These are phyloP conservation scores for Lophius piscatorius DNA, from an alignment of 2,113 vertebrate species.

Conservation along the genomic window DNA sequence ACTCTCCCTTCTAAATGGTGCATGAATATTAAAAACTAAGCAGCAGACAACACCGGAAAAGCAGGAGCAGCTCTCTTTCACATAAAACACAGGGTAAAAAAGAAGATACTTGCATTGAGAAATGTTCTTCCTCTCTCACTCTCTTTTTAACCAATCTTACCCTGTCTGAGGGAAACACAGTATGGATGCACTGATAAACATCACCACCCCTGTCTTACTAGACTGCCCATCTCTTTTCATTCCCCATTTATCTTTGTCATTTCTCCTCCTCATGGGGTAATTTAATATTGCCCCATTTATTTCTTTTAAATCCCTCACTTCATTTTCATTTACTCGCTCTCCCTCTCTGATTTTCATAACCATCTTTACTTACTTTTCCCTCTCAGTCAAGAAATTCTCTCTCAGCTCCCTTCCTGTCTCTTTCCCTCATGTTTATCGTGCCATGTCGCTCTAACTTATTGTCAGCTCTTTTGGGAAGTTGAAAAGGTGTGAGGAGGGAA, in stretches of 20 bases:
- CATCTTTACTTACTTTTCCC: conserved; percentile 40
- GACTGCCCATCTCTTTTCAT: conserved; percentile 39
- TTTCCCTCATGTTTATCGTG: conserved; percentile 67
- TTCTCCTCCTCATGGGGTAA: conserved; percentile 49
- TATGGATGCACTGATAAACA: conserved; percentile 66
- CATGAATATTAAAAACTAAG: conserved; percentile 77
- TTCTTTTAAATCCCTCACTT: conserved; percentile 37
- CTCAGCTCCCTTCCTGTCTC: conserved; percentile 58
- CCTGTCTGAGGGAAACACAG: conserved; percentile 54
- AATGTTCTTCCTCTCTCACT: conserved; percentile 7
- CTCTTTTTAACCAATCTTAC: conserved; percentile 59
- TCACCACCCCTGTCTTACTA: conserved; percentile 43
- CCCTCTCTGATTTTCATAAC: conserved; percentile 35
- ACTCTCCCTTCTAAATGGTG: conserved; percentile 55
- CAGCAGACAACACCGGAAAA: conserved; percentile 70
- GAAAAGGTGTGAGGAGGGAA: conserved; percentile 80
- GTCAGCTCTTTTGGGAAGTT: conserved; percentile 78
- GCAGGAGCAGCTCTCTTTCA: conserved; percentile 60
- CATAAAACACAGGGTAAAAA: conserved; percentile 67
- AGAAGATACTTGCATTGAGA: conserved; percentile 57
- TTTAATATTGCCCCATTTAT: conserved; percentile 36
- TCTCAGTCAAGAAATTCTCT: conserved; percentile 38
- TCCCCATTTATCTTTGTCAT: conserved; percentile 51
- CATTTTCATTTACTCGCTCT: conserved; percentile 33
- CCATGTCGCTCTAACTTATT: conserved; percentile 71